Evolutionary conservation across 2,888 invertebrate genomes (phyloP).

Genomic region (Diadromus collaris): DNA sequence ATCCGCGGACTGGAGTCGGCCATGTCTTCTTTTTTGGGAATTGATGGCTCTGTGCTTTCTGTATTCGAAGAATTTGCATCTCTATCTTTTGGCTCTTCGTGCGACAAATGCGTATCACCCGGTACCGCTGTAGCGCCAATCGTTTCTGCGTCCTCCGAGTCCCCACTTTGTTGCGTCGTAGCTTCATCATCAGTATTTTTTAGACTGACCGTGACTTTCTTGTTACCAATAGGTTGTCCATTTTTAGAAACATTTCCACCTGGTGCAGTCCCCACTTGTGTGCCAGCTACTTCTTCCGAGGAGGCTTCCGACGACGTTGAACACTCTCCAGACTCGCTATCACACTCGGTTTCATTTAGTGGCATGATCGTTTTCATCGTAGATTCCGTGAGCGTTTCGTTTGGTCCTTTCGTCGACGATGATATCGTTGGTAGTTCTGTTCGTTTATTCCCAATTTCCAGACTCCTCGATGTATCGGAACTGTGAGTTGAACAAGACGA

Average conservation of each 20-base stretch:
- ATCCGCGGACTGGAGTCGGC: not conserved
- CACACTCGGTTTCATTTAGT: conserved; percentile 19
- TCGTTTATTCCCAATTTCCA: not conserved
- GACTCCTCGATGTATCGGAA: not conserved
- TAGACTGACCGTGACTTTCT: not conserved
- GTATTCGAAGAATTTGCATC: not conserved
- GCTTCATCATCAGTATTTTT: not conserved
- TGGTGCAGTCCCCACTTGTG: not conserved
- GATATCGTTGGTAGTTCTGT: not conserved
- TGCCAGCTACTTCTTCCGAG: not conserved
- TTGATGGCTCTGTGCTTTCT: not conserved
- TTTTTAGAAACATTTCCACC: not conserved
- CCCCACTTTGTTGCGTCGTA: not conserved
- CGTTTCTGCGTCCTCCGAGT: not conserved
- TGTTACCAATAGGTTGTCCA: not conserved
- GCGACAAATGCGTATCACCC: not conserved
- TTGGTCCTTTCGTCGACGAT: not conserved
- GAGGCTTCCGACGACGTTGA: not conserved
- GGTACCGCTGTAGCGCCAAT: conserved; percentile 1
- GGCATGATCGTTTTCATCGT: not conserved
- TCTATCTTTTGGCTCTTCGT: not conserved
- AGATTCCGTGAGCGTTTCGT: not conserved
- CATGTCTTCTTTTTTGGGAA: not conserved
- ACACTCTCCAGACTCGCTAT: conserved; percentile 18
- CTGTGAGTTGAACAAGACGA: conserved; percentile 15